Base-by-base conservation (phyloP, 2,797 vertebrate species). In the Denticeps clupeoides region DNA sequence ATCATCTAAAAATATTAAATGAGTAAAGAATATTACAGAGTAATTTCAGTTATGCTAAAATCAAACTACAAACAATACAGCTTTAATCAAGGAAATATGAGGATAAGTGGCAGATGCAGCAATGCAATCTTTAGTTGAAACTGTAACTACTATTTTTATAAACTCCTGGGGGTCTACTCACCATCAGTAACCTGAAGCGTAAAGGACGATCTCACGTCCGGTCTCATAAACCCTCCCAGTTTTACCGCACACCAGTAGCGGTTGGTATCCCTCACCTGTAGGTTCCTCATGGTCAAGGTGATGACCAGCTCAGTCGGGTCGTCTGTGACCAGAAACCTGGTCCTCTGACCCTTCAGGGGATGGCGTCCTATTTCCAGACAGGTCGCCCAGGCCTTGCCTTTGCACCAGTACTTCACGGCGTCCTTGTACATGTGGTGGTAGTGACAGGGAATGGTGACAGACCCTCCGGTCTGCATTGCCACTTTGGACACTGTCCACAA, bases 181-280 rank as follows among this genome's bases (percentile, higher is more conserved):
- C 60, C 52, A 10, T 63, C 16, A 22, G 35, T 55, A 24, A 59
- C 52, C 21, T 22, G 38, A 13, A 59, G 56, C 7, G 55, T 49
- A 9, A 63, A 16, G 4, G 37, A 49, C 35, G 49, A 47, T 24
- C 41, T 59, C 1, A 43, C 1, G 7, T 24, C 41, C 3, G 9
- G 2, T 7, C n/a, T 32, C 27, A 44, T 9, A 26, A 47, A 4
- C 1, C 41, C 22, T 23, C 1, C 12, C 1, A 2, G 41, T 49
- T 28, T 49, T 7, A 59, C 32, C 1, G 53, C 58, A 38, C 66
- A 65, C 60, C 63, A 69, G 37, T 61, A 69, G 11, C 51, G 53
- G 23, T 48, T 40, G 3, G 52, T n/a, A 33, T 65, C 60, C 23
- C 27, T 45, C 16, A 13, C 32, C 13, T 45, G 13, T 6, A 68